phyloP scores from a whole-genome alignment of 1,140 invertebrate species.

The Drosophila malerkotliana region DNA sequence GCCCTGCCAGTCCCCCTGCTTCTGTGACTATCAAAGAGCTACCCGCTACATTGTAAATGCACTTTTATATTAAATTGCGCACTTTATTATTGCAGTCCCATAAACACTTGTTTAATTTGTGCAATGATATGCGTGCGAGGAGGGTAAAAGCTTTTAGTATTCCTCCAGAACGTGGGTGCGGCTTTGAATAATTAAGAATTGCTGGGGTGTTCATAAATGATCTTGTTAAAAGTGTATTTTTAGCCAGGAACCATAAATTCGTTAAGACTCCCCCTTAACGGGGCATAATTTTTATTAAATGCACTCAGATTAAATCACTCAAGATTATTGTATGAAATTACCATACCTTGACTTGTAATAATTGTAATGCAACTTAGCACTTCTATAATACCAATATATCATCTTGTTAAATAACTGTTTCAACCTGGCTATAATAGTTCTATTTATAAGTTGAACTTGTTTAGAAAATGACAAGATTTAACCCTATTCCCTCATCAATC shows the following conservation, averaged over 20 bases:
- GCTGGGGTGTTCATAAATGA: conserved; percentile 4
- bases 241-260: neutral
- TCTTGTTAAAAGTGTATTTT: conserved; percentile 1
- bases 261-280: neutral
- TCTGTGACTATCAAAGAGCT: conserved; percentile 23
- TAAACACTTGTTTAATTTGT: conserved; percentile 27
- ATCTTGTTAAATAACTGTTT: conserved; percentile 1
- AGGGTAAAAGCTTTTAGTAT: conserved; percentile 26
- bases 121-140: conserved; percentile 11
- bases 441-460: too few species aligned
- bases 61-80: conserved; percentile 42
- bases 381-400: conserved; percentile 5
- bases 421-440: neutral
- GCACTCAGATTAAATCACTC: neutral
- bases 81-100: conserved; percentile 21
- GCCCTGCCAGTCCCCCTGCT: neutral
- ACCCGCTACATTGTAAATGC: conserved; percentile 15
- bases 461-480: too few species aligned
- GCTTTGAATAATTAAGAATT: conserved; percentile 20
- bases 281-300: conserved; percentile 2
- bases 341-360: neutral
- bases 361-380: neutral
- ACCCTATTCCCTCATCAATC: neutral
- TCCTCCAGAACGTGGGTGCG: conserved; percentile 4
- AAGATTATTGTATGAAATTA: neutral